Evolutionary conservation across 2,797 vertebrate species (phyloP).

Genomic region (Stomatorhinus walkeri): DNA sequence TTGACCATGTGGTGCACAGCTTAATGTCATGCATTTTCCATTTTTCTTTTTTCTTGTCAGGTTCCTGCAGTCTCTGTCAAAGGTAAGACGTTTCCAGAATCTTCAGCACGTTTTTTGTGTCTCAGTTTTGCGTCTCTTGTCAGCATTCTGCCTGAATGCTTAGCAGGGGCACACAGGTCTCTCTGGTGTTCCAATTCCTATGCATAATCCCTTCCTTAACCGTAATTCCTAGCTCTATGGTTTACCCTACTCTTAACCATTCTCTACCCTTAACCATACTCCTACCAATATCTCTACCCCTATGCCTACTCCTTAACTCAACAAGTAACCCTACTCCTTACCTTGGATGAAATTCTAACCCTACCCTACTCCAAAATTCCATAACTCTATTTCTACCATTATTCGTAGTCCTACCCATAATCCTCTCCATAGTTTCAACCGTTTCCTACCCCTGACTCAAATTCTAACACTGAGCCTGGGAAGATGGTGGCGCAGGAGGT

Average conservation of each 20-base stretch:
- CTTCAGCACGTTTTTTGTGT: background rate
- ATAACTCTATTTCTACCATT: background rate
- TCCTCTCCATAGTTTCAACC: background rate
- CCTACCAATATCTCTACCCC: background rate
- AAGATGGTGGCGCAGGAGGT: too few species aligned
- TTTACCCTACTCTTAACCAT: background rate
- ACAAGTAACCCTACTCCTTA: background rate
- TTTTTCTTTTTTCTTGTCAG: constrained; percentile 53
- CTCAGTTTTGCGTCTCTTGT: background rate
- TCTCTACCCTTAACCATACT: background rate
- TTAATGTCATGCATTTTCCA: constrained; percentile 4
- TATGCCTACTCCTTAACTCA: background rate
- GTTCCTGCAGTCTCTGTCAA: constrained; percentile 50
- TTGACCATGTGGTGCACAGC: background rate
- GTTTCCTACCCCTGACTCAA: background rate
- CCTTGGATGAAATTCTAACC: background rate
- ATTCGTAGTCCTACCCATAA: background rate
- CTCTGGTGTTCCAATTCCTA: background rate
- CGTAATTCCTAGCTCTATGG: background rate
- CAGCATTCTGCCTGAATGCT: background rate
- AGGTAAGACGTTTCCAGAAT: constrained; percentile 50
- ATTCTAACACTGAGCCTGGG: background rate
- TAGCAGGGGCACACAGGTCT: background rate
- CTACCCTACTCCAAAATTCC: background rate
- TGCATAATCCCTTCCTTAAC: background rate